phyloP scores from a whole-genome alignment of 2,888 invertebrate genomes.

The Nysson spinosus region DNA sequence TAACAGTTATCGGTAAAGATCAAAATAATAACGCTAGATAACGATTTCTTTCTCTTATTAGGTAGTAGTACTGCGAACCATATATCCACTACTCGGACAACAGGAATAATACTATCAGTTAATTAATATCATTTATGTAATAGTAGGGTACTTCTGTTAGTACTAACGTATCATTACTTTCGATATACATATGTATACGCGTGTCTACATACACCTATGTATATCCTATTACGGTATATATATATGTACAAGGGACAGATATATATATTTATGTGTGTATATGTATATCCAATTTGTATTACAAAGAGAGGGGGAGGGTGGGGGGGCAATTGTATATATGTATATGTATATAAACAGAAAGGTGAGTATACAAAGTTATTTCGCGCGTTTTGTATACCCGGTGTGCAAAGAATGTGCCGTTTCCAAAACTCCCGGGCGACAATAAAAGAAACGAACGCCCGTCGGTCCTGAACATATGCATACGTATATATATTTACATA shows the following conservation, averaged over 20 bases:
- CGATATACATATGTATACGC: conserved; percentile 4
- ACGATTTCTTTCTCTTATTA: conserved; percentile 42
- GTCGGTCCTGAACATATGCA: background rate
- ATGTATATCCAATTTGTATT: no score
- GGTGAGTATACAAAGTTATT: background rate
- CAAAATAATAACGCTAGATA: conserved; percentile 54
- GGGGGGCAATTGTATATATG: background rate
- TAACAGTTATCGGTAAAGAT: conserved; percentile 49
- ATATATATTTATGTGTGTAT: background rate
- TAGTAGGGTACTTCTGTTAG: conserved; percentile 49
- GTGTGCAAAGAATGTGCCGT: conserved; percentile 25
- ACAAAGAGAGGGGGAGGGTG: background rate
- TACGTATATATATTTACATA: conserved; percentile 7
- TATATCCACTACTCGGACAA: conserved; percentile 59
- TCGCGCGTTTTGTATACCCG: conserved; percentile 5
- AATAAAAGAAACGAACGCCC: background rate
- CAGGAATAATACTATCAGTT: conserved; percentile 70
- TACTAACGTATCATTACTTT: conserved; percentile 40
- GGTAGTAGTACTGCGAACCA: conserved; percentile 50
- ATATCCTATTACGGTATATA: conserved; percentile 14
- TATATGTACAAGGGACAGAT: conserved; percentile 8
- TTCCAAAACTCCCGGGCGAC: conserved; percentile 31
- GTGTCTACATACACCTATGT: conserved; percentile 9
- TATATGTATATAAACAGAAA: conserved; percentile 6
- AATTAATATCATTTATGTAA: conserved; percentile 59